Evolutionary conservation across 2,888 invertebrate genomes (phyloP).

Genomic region (Rotaria magnacalcarata): DNA sequence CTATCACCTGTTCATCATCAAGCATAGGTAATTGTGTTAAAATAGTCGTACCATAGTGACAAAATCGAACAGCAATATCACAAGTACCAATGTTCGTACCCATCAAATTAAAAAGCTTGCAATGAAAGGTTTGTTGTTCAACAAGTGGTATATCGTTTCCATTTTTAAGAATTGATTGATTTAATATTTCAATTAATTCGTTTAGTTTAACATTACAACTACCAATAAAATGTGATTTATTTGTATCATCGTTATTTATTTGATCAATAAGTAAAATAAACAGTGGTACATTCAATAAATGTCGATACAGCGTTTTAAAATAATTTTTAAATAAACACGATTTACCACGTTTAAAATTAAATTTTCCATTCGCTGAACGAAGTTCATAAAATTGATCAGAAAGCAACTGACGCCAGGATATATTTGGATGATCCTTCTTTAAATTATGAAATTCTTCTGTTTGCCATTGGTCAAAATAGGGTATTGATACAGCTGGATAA

Average conservation of each 20-base stretch:
- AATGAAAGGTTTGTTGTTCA: slow-evolving; percentile 1
- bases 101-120: slow-evolving; percentile 41
- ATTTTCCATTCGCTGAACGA: slow-evolving; percentile 35
- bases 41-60: slow-evolving; percentile 41
- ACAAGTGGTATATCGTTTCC: slow-evolving; percentile 38
- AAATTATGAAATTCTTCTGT: slow-evolving; percentile 19
- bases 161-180: slow-evolving; percentile 15
- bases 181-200: slow-evolving; percentile 38
- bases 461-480: slow-evolving; percentile 39
- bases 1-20: too few species aligned
- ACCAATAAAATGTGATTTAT: slow-evolving; percentile 39
- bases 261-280: slow-evolving; percentile 43
- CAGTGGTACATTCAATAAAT: slow-evolving; percentile 40
- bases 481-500: slow-evolving; percentile 44
- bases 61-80: slow-evolving; percentile 38
- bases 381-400: slow-evolving; percentile 39
- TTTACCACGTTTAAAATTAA: slow-evolving; percentile 41
- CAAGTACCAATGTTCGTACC: slow-evolving; percentile 36
- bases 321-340: slow-evolving; percentile 41
- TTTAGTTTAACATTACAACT: slow-evolving; percentile 37
- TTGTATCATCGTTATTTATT: background rate
- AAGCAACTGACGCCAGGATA: background rate
- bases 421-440: slow-evolving; percentile 9
- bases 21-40: slow-evolving; percentile 40
- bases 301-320: slow-evolving; percentile 33